Conservation (phyloP, 2,113 vertebrate genomes). For the Ophthalmolycus amberensis region DNA sequence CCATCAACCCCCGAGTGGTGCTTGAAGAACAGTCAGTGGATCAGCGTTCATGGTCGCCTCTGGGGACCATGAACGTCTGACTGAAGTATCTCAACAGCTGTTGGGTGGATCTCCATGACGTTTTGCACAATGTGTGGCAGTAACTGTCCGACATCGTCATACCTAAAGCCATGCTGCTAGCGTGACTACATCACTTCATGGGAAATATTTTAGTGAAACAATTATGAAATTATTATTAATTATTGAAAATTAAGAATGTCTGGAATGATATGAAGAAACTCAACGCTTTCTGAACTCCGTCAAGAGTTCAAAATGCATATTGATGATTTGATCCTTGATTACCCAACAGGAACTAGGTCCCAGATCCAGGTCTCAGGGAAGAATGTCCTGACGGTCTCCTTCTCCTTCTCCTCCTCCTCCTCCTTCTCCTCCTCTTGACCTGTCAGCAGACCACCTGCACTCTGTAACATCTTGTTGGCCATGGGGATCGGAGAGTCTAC, state of each 20-base stretch:
- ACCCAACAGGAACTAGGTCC: conserved; percentile 87
- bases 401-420: conserved; percentile 12
- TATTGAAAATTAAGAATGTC: too few relatives aligned
- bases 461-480: conserved; percentile 49
- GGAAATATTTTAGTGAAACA: too few relatives aligned
- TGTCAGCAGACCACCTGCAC: fast-evolving
- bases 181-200: neutral
- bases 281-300: too few relatives aligned
- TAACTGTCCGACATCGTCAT: neutral
- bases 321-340: conserved; percentile 24
- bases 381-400: conserved; percentile 81
- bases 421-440: neutral
- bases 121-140: too few relatives aligned
- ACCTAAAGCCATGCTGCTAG: neutral
- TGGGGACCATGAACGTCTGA: neutral
- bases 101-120: neutral
- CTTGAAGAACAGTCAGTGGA: too few relatives aligned
- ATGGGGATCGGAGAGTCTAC: conserved; percentile 33
- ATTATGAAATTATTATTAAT: too few relatives aligned
- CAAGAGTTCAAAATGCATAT: neutral
- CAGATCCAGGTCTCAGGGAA: conserved; percentile 95
- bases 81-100: neutral
- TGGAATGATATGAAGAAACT: too few relatives aligned
- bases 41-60: neutral
- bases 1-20: too few relatives aligned